Conservation (phyloP, 2,888 invertebrate genomes). For the Diplolepis rosae region DNA sequence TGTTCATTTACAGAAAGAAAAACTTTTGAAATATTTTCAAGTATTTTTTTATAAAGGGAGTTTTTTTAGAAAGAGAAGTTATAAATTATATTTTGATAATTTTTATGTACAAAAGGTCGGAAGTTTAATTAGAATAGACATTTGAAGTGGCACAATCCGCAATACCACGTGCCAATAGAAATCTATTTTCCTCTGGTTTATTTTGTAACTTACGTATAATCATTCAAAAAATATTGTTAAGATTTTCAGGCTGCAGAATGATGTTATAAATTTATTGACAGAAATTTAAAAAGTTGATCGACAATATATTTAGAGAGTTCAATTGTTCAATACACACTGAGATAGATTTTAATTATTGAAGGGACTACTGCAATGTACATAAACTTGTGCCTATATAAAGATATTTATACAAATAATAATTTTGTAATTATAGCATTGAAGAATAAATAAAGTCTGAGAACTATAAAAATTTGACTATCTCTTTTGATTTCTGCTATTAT, state of each 20-base stretch:
- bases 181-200: background rate
- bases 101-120: constrained; percentile 4
- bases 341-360: background rate
- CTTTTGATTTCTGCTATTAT: background rate
- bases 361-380: constrained; percentile 28
- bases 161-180: constrained; percentile 21
- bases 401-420: constrained; percentile 21
- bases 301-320: background rate
- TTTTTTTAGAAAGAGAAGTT: background rate
- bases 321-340: background rate
- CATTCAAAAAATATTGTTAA: constrained; percentile 2
- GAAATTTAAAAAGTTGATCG: background rate
- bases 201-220: background rate
- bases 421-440: constrained; percentile 22
- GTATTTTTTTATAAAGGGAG: constrained; percentile 24
- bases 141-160: constrained; percentile 10
- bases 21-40: background rate
- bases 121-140: constrained; percentile 10
- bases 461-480: background rate
- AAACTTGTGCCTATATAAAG: constrained; percentile 30
- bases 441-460: constrained; percentile 4
- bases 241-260: background rate
- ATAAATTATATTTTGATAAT: background rate
- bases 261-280: background rate
- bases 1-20: background rate